Evolutionary conservation across 2,113 vertebrate species (phyloP), one percentile per base, ranked within the genome.

Genomic region (Reinhardtius hippoglossoides): DNA sequence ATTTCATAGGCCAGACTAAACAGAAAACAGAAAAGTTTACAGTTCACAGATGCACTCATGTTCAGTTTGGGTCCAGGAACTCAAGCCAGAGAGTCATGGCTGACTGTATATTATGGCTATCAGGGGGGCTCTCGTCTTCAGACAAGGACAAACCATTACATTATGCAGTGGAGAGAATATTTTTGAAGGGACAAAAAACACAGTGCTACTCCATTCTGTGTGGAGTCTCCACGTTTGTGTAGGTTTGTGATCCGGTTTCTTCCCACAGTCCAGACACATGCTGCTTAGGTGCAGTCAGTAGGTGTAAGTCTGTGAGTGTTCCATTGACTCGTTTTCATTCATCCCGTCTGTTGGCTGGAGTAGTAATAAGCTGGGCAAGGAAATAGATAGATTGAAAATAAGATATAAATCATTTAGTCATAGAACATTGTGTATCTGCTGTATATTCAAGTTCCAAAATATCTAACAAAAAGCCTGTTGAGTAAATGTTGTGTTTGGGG

Each of bases 11-110:
- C 88, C 92, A 91, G 90, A 90, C 88, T 82, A 92, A 93, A 90
- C 87, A 91, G 80, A 91, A 87, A 90, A 89, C 82, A 92, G 78
- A 82, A 79, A 87, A 71, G 86, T 91, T 89, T 91, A 88, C 85
- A 83, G 87, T 84, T 84, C 85, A 87, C 89, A 88, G 88, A 92
- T 91, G 88, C 87, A 89, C 85, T 76, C 69, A 70, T 81, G 85
- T 85, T 84, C 70, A 83, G 72, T 82, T 83, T 35, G 67, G 86
- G 86, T 91, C 90, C 89, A 88, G 83, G 81, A 90, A 80, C 82
- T 61, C 4, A 15, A 88, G 86, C 87, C 89, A 93, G 78, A 60
- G 76, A 84, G 80, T 91, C 88, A 90, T 84, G 88, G 86, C 84
- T 84, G 83, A 77, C 83, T 90, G 82, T 89, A 74, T 86, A 77